Evolutionary conservation across 2,113 vertebrate genomes (phyloP).

Genomic region (Odocoileus hemionus): DNA sequence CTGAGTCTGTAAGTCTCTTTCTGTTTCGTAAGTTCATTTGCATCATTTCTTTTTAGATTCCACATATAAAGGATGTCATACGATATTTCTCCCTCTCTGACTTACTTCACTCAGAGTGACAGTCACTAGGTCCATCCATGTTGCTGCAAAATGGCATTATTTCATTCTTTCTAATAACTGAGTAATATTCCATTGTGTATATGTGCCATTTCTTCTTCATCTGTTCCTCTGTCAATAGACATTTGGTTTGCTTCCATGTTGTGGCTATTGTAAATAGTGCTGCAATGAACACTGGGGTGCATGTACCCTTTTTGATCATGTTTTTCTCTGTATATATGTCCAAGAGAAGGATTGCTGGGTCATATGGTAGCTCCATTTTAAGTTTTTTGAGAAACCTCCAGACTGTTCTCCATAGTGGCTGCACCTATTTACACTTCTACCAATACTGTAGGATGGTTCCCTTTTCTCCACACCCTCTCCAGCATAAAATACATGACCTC

Average conservation of each 20-base stretch:
- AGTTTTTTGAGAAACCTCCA: background rate
- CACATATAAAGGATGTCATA: background rate
- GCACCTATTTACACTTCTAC: background rate
- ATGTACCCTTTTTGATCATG: background rate
- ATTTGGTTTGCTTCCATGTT: background rate
- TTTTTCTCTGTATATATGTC: background rate
- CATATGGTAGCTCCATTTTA: background rate
- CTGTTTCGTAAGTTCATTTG: background rate
- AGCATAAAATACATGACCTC: background rate
- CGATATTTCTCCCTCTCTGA: background rate
- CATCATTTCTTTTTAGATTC: background rate
- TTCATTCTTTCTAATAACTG: background rate
- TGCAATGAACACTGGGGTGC: background rate
- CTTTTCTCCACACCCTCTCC: background rate
- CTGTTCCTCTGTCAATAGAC: background rate
- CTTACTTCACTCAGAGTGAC: background rate
- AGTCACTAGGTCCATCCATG: background rate
- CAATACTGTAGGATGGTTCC: background rate
- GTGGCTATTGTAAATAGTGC: background rate
- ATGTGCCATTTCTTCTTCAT: background rate
- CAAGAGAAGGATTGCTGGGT: background rate
- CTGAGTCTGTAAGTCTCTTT: background rate
- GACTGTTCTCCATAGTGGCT: background rate
- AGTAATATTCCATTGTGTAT: background rate
- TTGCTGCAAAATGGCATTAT: background rate